Evolutionary conservation across 2,888 invertebrate species (phyloP).

Genomic region (Scrobipalpa costella): DNA sequence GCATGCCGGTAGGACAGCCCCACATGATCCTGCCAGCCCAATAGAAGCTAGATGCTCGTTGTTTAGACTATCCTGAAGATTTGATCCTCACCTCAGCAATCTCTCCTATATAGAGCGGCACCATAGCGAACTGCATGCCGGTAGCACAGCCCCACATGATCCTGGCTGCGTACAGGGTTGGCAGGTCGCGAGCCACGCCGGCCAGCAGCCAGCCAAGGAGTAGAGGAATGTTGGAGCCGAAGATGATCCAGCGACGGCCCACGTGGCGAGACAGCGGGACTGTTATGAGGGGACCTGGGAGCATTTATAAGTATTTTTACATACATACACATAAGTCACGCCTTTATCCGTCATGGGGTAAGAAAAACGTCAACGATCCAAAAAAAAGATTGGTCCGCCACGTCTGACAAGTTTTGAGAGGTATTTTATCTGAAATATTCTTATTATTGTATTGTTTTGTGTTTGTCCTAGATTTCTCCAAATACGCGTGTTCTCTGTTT

Average conservation of each 20-base stretch:
- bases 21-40: conserved; percentile 80
- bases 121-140: conserved; percentile 86
- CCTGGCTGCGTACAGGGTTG: conserved; percentile 79
- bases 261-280: conserved; percentile 84
- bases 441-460: too few species aligned
- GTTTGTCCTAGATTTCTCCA: too few species aligned
- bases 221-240: conserved; percentile 85
- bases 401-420: too few species aligned
- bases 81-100: conserved; percentile 85
- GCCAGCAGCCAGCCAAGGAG: conserved; percentile 87
- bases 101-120: conserved; percentile 93
- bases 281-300: conserved; percentile 84
- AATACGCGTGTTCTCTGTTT: too few species aligned
- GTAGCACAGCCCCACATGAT: conserved; percentile 84
- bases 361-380: too few species aligned
- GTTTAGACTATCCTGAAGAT: too few species aligned
- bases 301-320: not conserved
- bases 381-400: too few species aligned
- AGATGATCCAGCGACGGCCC: conserved; percentile 85
- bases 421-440: too few species aligned
- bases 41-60: too few species aligned
- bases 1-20: conserved; percentile 86
- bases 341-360: too few species aligned
- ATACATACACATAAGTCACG: not conserved
- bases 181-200: conserved; percentile 77